Conservation (phyloP, 2,113 vertebrate species). For the Steatornis caripensis region DNA sequence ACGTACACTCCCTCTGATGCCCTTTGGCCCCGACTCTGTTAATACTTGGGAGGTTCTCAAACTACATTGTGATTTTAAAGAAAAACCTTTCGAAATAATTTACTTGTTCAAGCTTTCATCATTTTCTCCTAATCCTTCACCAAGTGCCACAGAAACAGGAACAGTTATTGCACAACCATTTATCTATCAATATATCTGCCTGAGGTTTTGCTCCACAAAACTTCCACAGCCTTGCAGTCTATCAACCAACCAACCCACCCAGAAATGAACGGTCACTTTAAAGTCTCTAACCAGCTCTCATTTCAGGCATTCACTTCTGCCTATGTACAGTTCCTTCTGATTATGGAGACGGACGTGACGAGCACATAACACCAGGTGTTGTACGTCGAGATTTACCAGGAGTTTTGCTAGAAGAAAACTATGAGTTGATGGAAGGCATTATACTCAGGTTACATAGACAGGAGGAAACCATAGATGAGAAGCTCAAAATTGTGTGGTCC, state of each 20-base stretch:
- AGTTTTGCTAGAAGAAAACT: neutral
- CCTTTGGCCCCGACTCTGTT: neutral
- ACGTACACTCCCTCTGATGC: neutral
- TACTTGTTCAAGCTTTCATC: neutral
- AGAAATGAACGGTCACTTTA: neutral
- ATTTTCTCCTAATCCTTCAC: neutral
- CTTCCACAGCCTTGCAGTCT: neutral
- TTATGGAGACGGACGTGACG: neutral
- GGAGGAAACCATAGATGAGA: neutral
- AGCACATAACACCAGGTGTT: neutral
- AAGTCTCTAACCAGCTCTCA: neutral
- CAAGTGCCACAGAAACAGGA: neutral
- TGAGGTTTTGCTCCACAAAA: neutral
- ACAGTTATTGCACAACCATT: neutral
- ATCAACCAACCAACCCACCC: neutral
- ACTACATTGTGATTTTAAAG: neutral
- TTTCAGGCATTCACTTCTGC: neutral
- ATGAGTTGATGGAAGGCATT: neutral
- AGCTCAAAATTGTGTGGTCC: neutral
- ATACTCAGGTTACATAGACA: neutral
- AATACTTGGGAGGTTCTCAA: neutral
- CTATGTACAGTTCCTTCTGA: neutral
- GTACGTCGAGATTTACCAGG: neutral
- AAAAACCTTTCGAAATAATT: neutral
- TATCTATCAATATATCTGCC: too few species aligned